These are phyloP conservation scores for Stercorarius parasiticus DNA, from an alignment of 2,113 vertebrate species.

Conservation along the genomic window DNA sequence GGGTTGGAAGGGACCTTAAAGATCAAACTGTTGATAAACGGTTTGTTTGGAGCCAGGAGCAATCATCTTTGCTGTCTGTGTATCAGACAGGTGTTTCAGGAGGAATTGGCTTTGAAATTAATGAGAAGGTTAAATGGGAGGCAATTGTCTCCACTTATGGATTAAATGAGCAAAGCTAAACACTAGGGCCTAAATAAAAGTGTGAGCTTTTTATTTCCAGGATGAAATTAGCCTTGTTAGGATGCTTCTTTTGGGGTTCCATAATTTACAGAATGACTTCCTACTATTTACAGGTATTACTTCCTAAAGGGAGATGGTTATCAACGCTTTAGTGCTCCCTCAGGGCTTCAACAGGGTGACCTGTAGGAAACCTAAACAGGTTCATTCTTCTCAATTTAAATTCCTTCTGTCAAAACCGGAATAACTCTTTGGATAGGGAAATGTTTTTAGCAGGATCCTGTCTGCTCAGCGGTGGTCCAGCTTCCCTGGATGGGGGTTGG, in stretches of 20 bases:
- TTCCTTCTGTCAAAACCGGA: neutral
- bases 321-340: neutral
- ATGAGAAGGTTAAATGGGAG: neutral
- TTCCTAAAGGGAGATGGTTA: neutral
- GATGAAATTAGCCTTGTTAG: neutral
- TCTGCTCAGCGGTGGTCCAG: neutral
- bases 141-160: fast-evolving
- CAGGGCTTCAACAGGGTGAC: neutral
- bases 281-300: neutral
- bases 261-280: neutral
- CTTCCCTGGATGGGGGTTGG: fast-evolving
- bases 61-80: neutral
- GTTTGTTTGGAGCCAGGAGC: neutral
- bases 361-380: neutral
- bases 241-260: neutral
- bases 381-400: neutral
- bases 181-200: neutral
- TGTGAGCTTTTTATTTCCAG: neutral
- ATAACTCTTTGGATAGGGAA: neutral
- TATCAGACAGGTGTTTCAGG: neutral
- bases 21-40: neutral
- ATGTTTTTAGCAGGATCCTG: neutral
- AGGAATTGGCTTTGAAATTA: neutral
- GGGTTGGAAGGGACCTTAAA: neutral
- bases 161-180: neutral